Conservation (phyloP, 2,113 vertebrate genomes). For the Girardinichthys multiradiatus region DNA sequence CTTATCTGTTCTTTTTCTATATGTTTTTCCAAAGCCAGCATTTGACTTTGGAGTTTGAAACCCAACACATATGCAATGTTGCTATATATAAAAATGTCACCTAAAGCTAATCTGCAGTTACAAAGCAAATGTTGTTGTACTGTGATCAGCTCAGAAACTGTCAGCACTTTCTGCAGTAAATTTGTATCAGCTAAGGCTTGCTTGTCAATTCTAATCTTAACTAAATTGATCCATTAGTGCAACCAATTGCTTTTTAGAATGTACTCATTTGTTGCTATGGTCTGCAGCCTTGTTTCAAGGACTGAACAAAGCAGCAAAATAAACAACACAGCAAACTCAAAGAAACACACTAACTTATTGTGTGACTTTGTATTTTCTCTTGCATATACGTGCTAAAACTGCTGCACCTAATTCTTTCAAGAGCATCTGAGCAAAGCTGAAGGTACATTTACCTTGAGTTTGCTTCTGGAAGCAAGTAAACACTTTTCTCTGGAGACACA, state of each 20-base stretch:
- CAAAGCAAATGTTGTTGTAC: constrained; percentile 20
- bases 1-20: no score
- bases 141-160: constrained; percentile 25
- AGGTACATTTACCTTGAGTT: constrained; percentile 34
- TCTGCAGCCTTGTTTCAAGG: constrained; percentile 28
- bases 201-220: constrained; percentile 33
- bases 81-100: no score
- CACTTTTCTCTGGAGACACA: constrained; percentile 29
- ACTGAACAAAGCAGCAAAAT: constrained; percentile 43
- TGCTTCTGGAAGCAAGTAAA: constrained; percentile 27
- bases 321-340: constrained; percentile 40
- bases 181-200: constrained; percentile 31
- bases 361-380: constrained; percentile 40
- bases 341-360: constrained; percentile 31
- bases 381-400: constrained; percentile 28
- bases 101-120: neutral
- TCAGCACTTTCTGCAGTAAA: constrained; percentile 45
- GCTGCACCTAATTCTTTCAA: constrained; percentile 18
- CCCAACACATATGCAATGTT: no score
- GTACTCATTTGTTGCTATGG: constrained; percentile 42
- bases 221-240: constrained; percentile 62
- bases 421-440: constrained; percentile 29
- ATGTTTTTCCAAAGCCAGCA: no score
- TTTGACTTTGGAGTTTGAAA: no score
- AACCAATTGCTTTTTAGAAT: constrained; percentile 47